Base-by-base conservation (phyloP, 2,113 vertebrate genomes). In the Tursiops truncatus region DNA sequence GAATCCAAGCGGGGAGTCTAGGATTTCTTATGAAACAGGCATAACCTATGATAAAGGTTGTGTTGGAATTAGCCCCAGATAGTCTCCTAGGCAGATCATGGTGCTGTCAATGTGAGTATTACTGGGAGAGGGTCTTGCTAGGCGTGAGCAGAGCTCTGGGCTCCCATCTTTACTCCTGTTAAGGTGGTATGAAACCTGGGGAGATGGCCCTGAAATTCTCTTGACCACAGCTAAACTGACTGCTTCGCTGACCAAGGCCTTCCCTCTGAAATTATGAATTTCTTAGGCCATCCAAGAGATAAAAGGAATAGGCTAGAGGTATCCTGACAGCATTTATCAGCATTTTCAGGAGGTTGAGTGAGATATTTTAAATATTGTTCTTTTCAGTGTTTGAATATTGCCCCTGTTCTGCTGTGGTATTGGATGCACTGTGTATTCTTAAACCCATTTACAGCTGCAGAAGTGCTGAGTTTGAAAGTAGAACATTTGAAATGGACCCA, bases 391-490 rank as follows among this genome's bases (percentile, higher is more conserved):
- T 77, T 93, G 73, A 81, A 50, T 14, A 31, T 63, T 60, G 67
- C 56, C 82, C 82, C 53, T 70, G 17, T 26, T 91, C 41, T 71
- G 26, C 63, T 36, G 13, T 83, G 88, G 17, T 85, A 20, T 76
- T 92, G 94, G 60, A 47, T 62, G 60, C 53, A 67, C 41, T 70
- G 3, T 95, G 91, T 90, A 44, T 95, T 79, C 80, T 80, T 90
- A 50, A 84, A 70, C 8, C 83, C 74, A 58, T 76, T 85, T 95
- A 92, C n/a, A 96, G 94, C 89, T 94, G 92, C 81, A 81, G 4
- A 94, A 94, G 38, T 89, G 80, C 88, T 82, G 96, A 71, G 23
- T 93, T 87, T 90, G 90, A 82, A 94, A 90, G 63, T 65, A 95
- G 90, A 81, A 41, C 53, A 77, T 92, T 80, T 92, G 85, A 92